phyloP scores from a whole-genome alignment of 2,888 invertebrate genomes.

The Bombylius discolor region DNA sequence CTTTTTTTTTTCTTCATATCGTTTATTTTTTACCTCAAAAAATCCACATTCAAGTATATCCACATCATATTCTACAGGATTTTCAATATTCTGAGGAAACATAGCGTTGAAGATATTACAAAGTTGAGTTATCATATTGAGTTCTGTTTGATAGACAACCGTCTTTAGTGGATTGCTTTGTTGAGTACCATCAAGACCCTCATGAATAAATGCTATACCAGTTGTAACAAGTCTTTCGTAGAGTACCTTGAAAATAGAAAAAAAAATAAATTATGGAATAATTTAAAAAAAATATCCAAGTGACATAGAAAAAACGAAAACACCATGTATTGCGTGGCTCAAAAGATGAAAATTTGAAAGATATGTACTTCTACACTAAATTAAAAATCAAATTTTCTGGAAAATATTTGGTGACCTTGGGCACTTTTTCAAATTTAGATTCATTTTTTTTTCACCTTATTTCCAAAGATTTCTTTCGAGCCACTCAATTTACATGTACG shows the following conservation, averaged over 20 bases:
- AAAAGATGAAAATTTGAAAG: no score
- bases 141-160: constrained; percentile 69
- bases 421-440: no score
- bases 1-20: no score
- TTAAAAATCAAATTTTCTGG: background rate
- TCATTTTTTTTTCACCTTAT: background rate
- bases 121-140: constrained; percentile 79
- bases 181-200: constrained; percentile 59
- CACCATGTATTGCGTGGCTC: no score
- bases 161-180: constrained; percentile 61
- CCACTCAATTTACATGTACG: background rate
- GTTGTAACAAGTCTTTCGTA: constrained; percentile 53
- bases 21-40: constrained; percentile 37
- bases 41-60: constrained; percentile 59
- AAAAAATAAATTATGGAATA: constrained; percentile 13
- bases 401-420: no score
- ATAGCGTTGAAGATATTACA: constrained; percentile 68
- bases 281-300: background rate
- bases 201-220: constrained; percentile 57
- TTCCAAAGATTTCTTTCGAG: background rate
- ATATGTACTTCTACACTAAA: background rate
- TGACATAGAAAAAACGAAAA: background rate
- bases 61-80: constrained; percentile 38
- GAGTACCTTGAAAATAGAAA: constrained; percentile 34
- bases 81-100: constrained; percentile 30